Evolutionary conservation across 2,113 vertebrate genomes (phyloP), one percentile per base, ranked within the genome.

Genomic region (Formicarius rufipectus): DNA sequence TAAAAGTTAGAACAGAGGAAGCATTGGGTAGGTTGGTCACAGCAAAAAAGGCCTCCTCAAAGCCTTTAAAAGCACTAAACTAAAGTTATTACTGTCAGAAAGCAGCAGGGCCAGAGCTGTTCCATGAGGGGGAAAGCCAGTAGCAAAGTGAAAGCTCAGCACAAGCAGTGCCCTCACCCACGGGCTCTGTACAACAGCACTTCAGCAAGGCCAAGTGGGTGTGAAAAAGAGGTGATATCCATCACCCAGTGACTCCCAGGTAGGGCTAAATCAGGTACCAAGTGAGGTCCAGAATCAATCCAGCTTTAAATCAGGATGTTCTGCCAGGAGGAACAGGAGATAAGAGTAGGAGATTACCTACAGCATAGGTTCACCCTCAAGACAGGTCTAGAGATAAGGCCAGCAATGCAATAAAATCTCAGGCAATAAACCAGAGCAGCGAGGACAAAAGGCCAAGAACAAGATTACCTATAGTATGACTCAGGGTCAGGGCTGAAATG

Each of bases 401-500:
- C 24, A 69, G 17, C 14, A 83, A 6, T 4, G 6, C 3, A 58
- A 37, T 21, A 21, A 73, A 85, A 53, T 12, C 37, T 39, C 66
- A 89, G 25, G 35, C 28, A 63, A 9, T 28, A 67, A 75, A 3
- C 15, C 37, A 68, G 27, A 9, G 14, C 33, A 76, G 21, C n/a
- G 24, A 40, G 6, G 18, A 50, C n/a, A 89, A 69, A 68, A 69
- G 14, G 10, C 24, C 17, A 59, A 56, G 4, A 58, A 22, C 28
- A 68, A 35, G 2, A 44, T 47, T 31, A n/a, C 6, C 23, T 37
- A 2, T 7, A 45, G 7, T 0, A 2, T 2, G 1, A 5, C 14
- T 30, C 12, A 73, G 22, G 4, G 25, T 19, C 33, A 37, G 28
- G 3, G 5, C 28, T 58, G 21, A 53, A 14, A 14, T 7, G 2